A percentile compares a stretch with the other conserved stretches of the same genome.
phyloP scores from a whole-genome alignment of 2,113 vertebrate species.

The Cynopterus brachyotis region DNA sequence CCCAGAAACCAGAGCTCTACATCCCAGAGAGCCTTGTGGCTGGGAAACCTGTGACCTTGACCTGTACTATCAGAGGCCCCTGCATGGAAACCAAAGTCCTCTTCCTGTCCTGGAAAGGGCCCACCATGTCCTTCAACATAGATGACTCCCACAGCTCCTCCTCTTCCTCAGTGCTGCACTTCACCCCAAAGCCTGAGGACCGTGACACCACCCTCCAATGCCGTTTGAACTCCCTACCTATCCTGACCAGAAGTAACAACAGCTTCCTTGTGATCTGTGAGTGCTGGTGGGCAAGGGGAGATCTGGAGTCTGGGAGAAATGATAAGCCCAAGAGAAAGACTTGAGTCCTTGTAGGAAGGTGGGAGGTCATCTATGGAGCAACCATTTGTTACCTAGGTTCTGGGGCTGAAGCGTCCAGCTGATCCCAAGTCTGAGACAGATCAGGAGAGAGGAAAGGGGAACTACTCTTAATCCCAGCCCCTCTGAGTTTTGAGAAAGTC shows the following conservation, averaged over 20 bases:
- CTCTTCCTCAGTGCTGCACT: not conserved
- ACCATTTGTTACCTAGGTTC: not conserved
- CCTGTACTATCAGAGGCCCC: not conserved
- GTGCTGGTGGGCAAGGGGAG: not conserved
- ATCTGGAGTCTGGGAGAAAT: not conserved
- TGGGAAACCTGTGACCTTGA: not conserved
- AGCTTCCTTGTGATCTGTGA: not conserved
- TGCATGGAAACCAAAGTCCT: not conserved
- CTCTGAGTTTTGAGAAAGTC: not conserved
- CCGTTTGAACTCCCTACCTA: not conserved
- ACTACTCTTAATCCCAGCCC: not conserved
- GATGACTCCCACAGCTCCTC: not conserved
- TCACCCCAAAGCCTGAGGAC: not conserved
- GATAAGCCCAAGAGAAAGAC: not conserved
- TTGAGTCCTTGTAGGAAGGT: not conserved
- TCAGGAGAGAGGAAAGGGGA: not conserved
- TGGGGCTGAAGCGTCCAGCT: not conserved
- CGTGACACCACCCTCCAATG: not conserved
- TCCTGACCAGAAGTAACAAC: not conserved
- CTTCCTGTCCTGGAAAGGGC: not conserved
- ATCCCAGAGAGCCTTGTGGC: not conserved
- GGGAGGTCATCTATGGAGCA: not conserved
- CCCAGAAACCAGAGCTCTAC: not conserved
- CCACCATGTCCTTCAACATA: not conserved
- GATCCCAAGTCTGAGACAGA: not conserved